These are phyloP conservation scores for Hydropsyche tenuis DNA, from an alignment of 1,140 invertebrate genomes.

Conservation along the genomic window DNA sequence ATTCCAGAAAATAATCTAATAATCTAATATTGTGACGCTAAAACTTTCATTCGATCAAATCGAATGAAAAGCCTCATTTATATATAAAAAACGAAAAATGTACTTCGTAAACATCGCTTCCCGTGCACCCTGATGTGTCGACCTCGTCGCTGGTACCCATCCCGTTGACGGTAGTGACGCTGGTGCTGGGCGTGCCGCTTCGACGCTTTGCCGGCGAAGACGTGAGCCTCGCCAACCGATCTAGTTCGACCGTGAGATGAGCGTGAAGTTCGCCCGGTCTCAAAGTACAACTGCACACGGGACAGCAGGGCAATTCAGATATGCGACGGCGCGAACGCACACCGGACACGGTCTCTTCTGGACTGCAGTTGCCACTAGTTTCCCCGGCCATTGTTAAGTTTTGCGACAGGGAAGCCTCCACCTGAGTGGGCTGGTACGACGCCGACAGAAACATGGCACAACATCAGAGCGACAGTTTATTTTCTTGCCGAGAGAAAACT, in stretches of 20 bases:
- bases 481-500: no score
- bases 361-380: neutral
- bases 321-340: constrained; percentile 60
- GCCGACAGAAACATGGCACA: constrained; percentile 42
- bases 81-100: neutral
- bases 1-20: no score
- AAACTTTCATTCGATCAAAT: no score
- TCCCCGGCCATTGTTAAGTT: neutral
- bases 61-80: no score
- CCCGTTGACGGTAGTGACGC: constrained; percentile 56
- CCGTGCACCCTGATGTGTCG: constrained; percentile 57
- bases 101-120: constrained; percentile 61
- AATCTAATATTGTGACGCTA: no score
- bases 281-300: constrained; percentile 61
- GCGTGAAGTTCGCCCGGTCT: constrained; percentile 56
- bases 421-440: constrained; percentile 25
- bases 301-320: constrained; percentile 56
- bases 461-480: neutral
- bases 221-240: constrained; percentile 57
- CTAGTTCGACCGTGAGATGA: constrained; percentile 58
- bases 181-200: constrained; percentile 52
- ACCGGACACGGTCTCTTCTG: constrained; percentile 24
- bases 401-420: neutral
- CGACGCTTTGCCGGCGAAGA: constrained; percentile 31
- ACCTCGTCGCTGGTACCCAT: constrained; percentile 53